Evolutionary conservation across 2,888 invertebrate genomes (phyloP), one percentile per base, ranked within the genome.

Genomic region (Euplexia lucipara): DNA sequence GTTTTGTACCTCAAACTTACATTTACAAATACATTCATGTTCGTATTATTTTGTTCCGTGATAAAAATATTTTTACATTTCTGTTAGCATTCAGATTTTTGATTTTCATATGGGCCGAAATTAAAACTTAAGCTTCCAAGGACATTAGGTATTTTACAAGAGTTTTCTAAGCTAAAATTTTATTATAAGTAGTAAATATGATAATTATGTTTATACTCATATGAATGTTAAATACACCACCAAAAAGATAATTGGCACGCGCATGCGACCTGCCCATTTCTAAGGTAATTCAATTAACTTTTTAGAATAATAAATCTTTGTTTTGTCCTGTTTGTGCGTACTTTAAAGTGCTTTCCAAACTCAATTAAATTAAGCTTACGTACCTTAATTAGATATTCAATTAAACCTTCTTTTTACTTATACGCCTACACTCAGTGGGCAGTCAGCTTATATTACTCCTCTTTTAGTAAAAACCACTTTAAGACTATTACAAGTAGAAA

Each of bases 391-490:
- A 32, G 39, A 2, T 4, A 42, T 42, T 35, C 32, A 26, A 48
- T 63, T 4, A 52, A 42, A 37, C 32, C 32, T 22, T 3, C 6
- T 41, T 35, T 20, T 14, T 30, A 34, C 41, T 16, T 48, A 16
- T 4, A 64, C 47, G 9, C 65, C 64, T 26, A 53, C 51, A 35
- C 9, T 6, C 4, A 8, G 16, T 14, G 20, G 0, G 3, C 7
- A 52, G 1, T 41, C 2, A 12, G 14, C 9, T 20, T 41, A 34
- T 37, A 35, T 22, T 41, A 45, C 9, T 7, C 35, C 51, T 12
- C 7, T 47, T 68, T 52, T 53, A 63, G 64, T 20, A 37, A 41
- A 39, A 20, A 71, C 47, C 22, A 26, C 18, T 45, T 32, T 10
- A 32, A 14, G 10, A 32, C 35, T 7, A 14, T 30, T 60, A 18